Evolutionary conservation across 2,797 vertebrate species (phyloP).

Genomic region (Leucoraja ocellata): DNA sequence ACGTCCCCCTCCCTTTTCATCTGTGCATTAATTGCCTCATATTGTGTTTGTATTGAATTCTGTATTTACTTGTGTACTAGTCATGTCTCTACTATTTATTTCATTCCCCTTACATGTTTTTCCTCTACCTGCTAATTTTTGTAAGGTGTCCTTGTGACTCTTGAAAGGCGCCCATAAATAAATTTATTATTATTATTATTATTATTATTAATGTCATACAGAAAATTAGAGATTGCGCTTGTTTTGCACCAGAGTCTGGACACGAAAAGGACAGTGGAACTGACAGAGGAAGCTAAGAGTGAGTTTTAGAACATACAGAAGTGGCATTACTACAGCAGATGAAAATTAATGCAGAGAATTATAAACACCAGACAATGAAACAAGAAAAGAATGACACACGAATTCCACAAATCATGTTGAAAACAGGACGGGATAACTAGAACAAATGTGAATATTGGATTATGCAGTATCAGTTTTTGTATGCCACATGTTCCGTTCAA

Average conservation of each 20-base stretch:
- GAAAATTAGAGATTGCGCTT: neutral
- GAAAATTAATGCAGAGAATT: neutral
- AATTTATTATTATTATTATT: too few relatives aligned
- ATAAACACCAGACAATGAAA: neutral
- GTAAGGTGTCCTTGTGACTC: too few relatives aligned
- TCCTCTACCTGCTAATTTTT: too few relatives aligned
- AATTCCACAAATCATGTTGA: neutral
- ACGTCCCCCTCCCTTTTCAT: too few relatives aligned
- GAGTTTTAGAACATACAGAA: neutral
- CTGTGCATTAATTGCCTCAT: too few relatives aligned
- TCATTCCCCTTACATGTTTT: too few relatives aligned
- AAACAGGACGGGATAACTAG: neutral
- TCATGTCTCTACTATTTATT: too few relatives aligned
- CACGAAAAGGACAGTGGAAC: neutral
- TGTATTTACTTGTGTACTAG: too few relatives aligned
- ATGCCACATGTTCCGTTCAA: too few relatives aligned
- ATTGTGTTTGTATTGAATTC: too few relatives aligned
- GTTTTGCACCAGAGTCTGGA: neutral
- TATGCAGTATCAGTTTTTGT: too few relatives aligned
- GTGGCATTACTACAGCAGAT: neutral
- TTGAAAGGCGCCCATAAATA: too few relatives aligned
- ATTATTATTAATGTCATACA: neutral
- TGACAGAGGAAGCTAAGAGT: neutral
- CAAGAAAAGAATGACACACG: neutral
- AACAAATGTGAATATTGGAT: neutral